Conservation (phyloP, 2,113 vertebrate genomes). For the Hippoglossus stenolepis region DNA sequence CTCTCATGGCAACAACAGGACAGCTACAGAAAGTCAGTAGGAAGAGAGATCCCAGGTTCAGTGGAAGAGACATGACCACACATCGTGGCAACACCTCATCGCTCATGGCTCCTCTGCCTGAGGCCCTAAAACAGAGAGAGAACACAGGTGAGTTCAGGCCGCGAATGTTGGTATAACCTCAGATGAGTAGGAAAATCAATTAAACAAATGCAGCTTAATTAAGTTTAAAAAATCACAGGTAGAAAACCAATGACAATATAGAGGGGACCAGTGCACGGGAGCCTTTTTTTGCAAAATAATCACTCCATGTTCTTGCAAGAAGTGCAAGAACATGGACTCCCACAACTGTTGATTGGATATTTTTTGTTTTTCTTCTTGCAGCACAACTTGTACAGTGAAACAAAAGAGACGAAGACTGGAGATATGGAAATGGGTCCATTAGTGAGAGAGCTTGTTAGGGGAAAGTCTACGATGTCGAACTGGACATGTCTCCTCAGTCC, state of each 20-base stretch:
- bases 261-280: background rate
- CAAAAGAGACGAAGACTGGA: slow-evolving; percentile 27
- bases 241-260: background rate
- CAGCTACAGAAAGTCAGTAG: slow-evolving; percentile 12
- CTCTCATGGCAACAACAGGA: slow-evolving; percentile 74
- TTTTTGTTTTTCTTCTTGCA: background rate
- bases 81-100: slow-evolving; percentile 56
- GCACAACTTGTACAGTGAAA: background rate
- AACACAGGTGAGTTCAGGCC: slow-evolving; percentile 3
- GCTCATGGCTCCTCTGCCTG: slow-evolving; percentile 24
- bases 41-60: slow-evolving; percentile 31
- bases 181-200: background rate
- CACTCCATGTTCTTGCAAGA: background rate
- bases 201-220: too few relatives aligned
- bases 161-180: background rate
- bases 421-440: slow-evolving; percentile 64
- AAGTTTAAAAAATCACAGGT: background rate
- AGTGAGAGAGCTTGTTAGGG: slow-evolving; percentile 58
- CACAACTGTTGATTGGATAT: background rate
- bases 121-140: slow-evolving; percentile 59
- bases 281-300: background rate
- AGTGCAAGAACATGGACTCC: background rate
- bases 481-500: too few relatives aligned
- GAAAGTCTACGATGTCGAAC: background rate
- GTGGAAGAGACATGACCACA: slow-evolving; percentile 48